phyloP scores from a whole-genome alignment of 2,113 vertebrate genomes.

The Synchiropus splendidus region DNA sequence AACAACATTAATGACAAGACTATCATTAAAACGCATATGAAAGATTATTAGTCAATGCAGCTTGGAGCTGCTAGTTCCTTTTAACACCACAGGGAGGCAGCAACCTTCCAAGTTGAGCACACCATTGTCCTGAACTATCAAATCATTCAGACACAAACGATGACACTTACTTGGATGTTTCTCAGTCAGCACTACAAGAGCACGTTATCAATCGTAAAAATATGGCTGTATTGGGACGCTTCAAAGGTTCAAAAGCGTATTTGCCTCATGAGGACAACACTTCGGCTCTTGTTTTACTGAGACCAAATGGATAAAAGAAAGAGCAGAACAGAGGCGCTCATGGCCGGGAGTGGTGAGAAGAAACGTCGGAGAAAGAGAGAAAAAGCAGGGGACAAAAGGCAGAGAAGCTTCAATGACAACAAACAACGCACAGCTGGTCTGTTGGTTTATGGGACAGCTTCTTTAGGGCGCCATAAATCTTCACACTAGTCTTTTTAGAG shows the following conservation, averaged over 20 bases:
- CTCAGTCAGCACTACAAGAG: no score
- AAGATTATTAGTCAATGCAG: no score
- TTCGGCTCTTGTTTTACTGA: not conserved
- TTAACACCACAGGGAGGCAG: no score
- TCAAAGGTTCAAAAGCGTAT: no score
- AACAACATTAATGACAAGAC: not conserved
- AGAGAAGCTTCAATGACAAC: slow-evolving; percentile 38
- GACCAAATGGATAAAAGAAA: slow-evolving; percentile 5
- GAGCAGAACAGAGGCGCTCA: not conserved
- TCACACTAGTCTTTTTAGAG: slow-evolving; percentile 29
- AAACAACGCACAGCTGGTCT: slow-evolving; percentile 57
- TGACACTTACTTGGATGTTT: no score
- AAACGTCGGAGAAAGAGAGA: slow-evolving; percentile 12
- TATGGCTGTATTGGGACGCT: no score
- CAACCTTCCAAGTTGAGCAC: no score
- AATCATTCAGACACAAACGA: no score
- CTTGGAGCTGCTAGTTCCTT: no score
- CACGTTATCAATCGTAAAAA: no score
- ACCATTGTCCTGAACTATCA: no score
- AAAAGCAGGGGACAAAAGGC: slow-evolving; percentile 31
- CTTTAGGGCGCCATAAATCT: slow-evolving; percentile 49
- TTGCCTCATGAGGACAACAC: not conserved
- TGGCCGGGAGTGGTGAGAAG: slow-evolving; percentile 5
- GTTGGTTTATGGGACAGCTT: slow-evolving; percentile 54
- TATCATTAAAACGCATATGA: no score